phyloP scores from a whole-genome alignment of 2,797 vertebrate genomes.

The Geotrypetes seraphini region DNA sequence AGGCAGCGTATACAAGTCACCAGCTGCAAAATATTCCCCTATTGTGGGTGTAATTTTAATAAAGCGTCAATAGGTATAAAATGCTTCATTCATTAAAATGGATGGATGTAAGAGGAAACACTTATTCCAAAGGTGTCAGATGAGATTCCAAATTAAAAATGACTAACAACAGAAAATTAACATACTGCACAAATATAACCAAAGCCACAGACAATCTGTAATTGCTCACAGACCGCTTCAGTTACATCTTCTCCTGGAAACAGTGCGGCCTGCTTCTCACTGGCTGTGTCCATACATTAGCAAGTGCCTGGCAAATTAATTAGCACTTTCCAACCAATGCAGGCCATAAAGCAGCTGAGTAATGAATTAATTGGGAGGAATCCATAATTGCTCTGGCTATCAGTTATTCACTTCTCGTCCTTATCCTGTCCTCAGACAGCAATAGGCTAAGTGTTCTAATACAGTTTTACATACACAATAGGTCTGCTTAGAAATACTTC shows the following conservation, averaged over 20 bases:
- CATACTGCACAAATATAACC: neutral
- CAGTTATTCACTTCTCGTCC: accelerated
- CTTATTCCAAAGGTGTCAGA: neutral
- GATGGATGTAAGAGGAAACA: neutral
- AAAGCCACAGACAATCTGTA: neutral
- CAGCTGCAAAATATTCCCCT: constrained; percentile 12
- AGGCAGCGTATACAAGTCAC: constrained; percentile 23
- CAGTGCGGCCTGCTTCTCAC: neutral
- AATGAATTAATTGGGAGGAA: neutral
- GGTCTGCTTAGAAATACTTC: accelerated
- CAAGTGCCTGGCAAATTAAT: neutral
- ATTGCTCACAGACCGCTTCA: too few species aligned
- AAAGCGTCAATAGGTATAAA: constrained; percentile 9
- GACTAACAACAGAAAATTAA: neutral
- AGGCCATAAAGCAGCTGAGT: neutral
- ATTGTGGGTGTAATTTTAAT: constrained; percentile 9
- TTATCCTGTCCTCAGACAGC: neutral
- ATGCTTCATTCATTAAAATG: constrained; percentile 4
- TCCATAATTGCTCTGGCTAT: neutral
- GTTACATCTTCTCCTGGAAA: neutral
- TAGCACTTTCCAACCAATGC: neutral
- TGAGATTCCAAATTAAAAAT: neutral
- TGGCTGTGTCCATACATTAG: neutral
- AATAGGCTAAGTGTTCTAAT: neutral
- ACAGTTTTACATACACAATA: neutral